Base-by-base conservation (phyloP, 2,797 vertebrate species). In the Scolopax rusticola region DNA sequence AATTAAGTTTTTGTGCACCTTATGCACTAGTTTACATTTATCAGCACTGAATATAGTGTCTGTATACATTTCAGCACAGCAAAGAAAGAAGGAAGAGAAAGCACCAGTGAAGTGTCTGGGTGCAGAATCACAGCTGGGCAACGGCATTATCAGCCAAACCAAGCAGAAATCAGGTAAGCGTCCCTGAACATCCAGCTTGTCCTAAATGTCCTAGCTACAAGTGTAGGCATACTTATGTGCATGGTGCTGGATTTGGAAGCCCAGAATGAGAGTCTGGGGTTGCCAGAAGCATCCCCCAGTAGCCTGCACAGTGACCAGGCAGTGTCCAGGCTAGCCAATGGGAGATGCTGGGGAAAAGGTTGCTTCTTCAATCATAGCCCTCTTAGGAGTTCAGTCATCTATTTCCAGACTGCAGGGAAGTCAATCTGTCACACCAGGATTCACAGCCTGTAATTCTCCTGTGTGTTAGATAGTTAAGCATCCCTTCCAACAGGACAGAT, bases 401-500 rank as follows among this genome's bases (percentile, higher is more conserved):
- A 67, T 89, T 95, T 91, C 40, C 32, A 94, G 71, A 73, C 67
- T 92, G n/a, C 56, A 84, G 63, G 41, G 75, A 96, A 95, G 86
- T 94, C 85, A 89, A 17, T 91, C 95, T 91, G 92, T 84, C 86
- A 95, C 88, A 93, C 70, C 50, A 51, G 53, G 81, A 95, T 92
- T 96, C 86, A 48, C 71, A 94, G 80, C 24, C 90, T 79, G 51
- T 18, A 84, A 77, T 89, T 93, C 88, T 92, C 40, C 0, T 84
- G 59, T 77, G n/a, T 28, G 20, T 67, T 87, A 91, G 75, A 91
- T 70, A 68, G 79, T 67, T 84, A 76, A 71, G 75, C 81, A 84
- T 90, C 48, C 24, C 56, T 96, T 96, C 92, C 94, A 96, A 87
- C 36, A 94, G 64, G 84, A 89, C 95, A 97, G 92, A 92, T 96